phyloP scores from a whole-genome alignment of 1,140 invertebrate species.

The Drosophila pseudoobscura region DNA sequence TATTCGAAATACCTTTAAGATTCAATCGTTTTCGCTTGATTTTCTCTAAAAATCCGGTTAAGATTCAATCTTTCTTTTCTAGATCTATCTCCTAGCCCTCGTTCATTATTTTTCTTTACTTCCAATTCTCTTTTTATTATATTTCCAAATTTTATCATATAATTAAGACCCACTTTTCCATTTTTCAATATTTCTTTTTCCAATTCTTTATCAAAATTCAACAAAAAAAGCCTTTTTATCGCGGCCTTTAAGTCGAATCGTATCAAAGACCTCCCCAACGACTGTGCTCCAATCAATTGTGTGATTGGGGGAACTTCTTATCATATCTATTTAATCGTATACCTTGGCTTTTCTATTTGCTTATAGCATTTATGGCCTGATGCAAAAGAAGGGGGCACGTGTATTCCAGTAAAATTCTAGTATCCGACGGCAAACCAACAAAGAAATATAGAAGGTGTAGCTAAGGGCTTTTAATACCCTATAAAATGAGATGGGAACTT shows the following conservation, averaged over 20 bases:
- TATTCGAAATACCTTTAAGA: too few species aligned
- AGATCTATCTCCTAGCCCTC: too few species aligned
- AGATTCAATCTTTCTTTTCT: too few species aligned
- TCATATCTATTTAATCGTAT: constrained; percentile 25
- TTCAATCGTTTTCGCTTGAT: too few species aligned
- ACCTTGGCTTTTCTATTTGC: constrained; percentile 7
- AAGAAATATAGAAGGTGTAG: not conserved
- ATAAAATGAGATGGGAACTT: too few species aligned
- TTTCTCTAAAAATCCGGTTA: too few species aligned
- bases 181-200: constrained; percentile 2
- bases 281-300: constrained; percentile 26
- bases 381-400: constrained; percentile 17
- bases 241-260: constrained; percentile 14
- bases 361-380: constrained; percentile 21
- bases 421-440: constrained; percentile 2
- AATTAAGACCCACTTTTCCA: constrained; percentile 2
- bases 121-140: too few species aligned
- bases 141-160: too few species aligned
- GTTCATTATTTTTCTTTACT: too few species aligned
- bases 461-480: too few species aligned
- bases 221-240: constrained; percentile 30
- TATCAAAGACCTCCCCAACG: constrained; percentile 35
- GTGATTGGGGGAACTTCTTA: constrained; percentile 27
- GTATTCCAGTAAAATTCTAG: constrained; percentile 6
- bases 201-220: constrained; percentile 14